phyloP scores from a whole-genome alignment of 2,888 invertebrate species.

The Ctena decussata region DNA sequence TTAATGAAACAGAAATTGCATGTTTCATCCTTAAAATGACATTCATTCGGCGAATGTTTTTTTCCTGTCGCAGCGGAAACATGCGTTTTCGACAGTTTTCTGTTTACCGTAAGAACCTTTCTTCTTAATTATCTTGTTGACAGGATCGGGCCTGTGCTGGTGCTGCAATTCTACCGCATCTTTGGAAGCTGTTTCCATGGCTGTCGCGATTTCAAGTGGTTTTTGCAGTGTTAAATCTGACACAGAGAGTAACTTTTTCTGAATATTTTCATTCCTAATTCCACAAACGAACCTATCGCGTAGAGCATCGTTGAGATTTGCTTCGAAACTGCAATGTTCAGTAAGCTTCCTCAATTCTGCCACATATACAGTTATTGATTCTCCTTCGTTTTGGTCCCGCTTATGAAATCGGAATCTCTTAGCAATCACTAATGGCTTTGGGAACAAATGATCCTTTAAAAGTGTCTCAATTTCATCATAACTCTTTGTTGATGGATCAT shows the following conservation, averaged over 20 bases:
- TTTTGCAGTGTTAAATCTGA: constrained; percentile 44
- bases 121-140: not conserved
- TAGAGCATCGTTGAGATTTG: constrained; percentile 45
- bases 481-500: constrained; percentile 46
- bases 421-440: constrained; percentile 54
- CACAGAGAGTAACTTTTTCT: constrained; percentile 47
- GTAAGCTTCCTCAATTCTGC: constrained; percentile 50
- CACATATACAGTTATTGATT: constrained; percentile 40
- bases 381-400: constrained; percentile 45
- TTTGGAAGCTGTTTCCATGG: not conserved
- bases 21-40: not conserved
- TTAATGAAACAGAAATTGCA: not conserved
- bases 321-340: constrained; percentile 59
- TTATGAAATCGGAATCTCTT: constrained; percentile 63
- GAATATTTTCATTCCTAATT: constrained; percentile 39
- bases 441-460: constrained; percentile 43
- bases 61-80: not conserved
- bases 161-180: not conserved
- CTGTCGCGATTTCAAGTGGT: not conserved
- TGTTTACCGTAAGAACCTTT: not conserved
- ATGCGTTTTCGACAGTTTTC: not conserved
- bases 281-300: constrained; percentile 63
- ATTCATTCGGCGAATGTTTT: not conserved
- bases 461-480: constrained; percentile 29
- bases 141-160: not conserved